Conservation (phyloP, 2,888 invertebrate genomes). For the Eudemis profundana region DNA sequence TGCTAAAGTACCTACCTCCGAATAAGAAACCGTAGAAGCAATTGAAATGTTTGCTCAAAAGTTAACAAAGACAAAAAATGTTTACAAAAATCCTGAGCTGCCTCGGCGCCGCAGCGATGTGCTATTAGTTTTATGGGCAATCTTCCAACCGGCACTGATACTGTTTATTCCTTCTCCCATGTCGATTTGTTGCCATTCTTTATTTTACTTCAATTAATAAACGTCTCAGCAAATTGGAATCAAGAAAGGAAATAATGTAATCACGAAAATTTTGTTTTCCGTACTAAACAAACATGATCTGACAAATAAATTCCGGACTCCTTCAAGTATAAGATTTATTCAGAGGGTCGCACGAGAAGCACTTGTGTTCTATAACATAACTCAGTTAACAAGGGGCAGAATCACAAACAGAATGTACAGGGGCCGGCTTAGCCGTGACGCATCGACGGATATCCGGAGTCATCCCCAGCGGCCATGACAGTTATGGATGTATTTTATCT, state of each 20-base stretch:
- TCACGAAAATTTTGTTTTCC: slow-evolving; percentile 30
- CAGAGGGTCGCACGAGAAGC: slow-evolving; percentile 70
- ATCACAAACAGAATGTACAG: slow-evolving; percentile 64
- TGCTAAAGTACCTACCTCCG: too few relatives aligned
- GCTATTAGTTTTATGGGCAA: slow-evolving; percentile 39
- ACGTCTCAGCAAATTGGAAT: not conserved
- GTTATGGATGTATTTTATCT: slow-evolving; percentile 74
- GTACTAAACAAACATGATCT: slow-evolving; percentile 46
- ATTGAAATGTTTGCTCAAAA: slow-evolving; percentile 1
- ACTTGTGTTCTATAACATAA: slow-evolving; percentile 75
- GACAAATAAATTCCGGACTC: slow-evolving; percentile 50
- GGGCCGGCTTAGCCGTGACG: slow-evolving; percentile 68
- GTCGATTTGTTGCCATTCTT: not conserved
- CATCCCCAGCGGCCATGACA: slow-evolving; percentile 64
- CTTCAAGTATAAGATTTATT: slow-evolving; percentile 73
- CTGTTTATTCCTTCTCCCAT: slow-evolving; percentile 5
- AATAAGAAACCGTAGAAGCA: not conserved
- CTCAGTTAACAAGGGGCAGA: slow-evolving; percentile 72
- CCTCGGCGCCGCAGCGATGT: slow-evolving; percentile 4
- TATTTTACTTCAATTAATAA: not conserved
- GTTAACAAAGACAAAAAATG: slow-evolving; percentile 7
- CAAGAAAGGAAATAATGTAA: slow-evolving; percentile 13
- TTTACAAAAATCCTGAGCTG: slow-evolving; percentile 16
- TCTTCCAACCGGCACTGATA: slow-evolving; percentile 36
- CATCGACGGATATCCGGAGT: slow-evolving; percentile 74